Conservation (phyloP, 2,888 invertebrate species). For the Malthinus flaveolus region DNA sequence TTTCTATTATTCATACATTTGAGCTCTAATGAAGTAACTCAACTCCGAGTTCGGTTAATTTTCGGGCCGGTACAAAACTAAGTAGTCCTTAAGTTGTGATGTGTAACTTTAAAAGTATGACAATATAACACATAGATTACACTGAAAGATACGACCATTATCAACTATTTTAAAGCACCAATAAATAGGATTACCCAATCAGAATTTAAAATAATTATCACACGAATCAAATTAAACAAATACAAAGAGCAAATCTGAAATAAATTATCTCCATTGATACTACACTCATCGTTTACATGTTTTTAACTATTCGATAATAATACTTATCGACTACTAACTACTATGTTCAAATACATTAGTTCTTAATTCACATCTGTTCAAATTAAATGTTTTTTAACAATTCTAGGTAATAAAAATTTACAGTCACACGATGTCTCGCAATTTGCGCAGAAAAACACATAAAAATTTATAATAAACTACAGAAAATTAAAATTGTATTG, state of each 20-base stretch:
- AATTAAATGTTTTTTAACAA: slow-evolving; percentile 23
- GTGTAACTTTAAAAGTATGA: no score
- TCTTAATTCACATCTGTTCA: slow-evolving; percentile 47
- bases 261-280: slow-evolving; percentile 48
- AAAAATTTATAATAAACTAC: slow-evolving; percentile 22
- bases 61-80: no score
- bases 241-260: slow-evolving; percentile 4
- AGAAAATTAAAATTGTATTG: no score
- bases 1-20: no score
- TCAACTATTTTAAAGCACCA: no score
- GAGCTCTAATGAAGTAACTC: no score
- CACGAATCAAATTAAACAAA: slow-evolving; percentile 20
- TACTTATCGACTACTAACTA: slow-evolving; percentile 53
- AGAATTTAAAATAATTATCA: slow-evolving; percentile 17
- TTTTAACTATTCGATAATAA: slow-evolving; percentile 52
- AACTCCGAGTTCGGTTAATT: no score
- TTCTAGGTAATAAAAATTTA: slow-evolving; percentile 21
- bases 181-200: background rate
- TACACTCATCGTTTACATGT: slow-evolving; percentile 49
- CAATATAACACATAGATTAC: no score
- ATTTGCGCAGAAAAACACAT: slow-evolving; percentile 24
- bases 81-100: no score
- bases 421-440: slow-evolving; percentile 18
- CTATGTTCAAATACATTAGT: slow-evolving; percentile 51
- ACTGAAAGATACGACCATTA: no score